phyloP scores from a whole-genome alignment of 2,888 invertebrate genomes.

The Micropterix aruncella region DNA sequence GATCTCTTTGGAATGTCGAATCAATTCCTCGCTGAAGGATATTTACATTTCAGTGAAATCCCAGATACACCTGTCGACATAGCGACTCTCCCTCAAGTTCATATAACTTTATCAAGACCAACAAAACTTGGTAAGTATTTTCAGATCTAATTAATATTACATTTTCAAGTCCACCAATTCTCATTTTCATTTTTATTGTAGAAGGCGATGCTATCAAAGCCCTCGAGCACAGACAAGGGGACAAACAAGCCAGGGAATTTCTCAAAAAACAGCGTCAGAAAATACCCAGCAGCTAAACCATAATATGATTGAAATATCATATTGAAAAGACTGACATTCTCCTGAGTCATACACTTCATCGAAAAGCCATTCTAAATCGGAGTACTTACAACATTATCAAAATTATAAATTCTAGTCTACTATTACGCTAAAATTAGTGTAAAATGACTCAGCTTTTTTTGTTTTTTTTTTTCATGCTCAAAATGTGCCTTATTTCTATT shows the following conservation, averaged over 20 bases:
- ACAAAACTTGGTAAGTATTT: conserved; percentile 42
- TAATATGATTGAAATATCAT: too few relatives aligned
- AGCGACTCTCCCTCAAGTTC: conserved; percentile 53
- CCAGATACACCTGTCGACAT: conserved; percentile 45
- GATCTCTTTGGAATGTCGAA: conserved; percentile 85
- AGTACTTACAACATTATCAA: too few relatives aligned
- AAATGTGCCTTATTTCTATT: too few relatives aligned
- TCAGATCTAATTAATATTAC: conserved; percentile 8
- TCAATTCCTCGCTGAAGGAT: conserved; percentile 92
- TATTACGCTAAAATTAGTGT: too few relatives aligned
- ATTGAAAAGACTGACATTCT: too few relatives aligned
- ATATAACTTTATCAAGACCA: conserved; percentile 57
- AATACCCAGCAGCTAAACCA: conserved; percentile 17
- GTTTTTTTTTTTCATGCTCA: too few relatives aligned
- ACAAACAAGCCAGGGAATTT: conserved; percentile 81
- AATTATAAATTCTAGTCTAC: too few relatives aligned
- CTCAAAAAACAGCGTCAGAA: conserved; percentile 65
- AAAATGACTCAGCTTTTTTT: too few relatives aligned
- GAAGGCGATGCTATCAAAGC: conserved; percentile 62
- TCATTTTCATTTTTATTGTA: too few relatives aligned
- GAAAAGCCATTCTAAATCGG: too few relatives aligned
- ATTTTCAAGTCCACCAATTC: conserved; percentile 10
- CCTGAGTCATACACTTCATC: too few relatives aligned
- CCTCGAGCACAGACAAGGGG: conserved; percentile 70
- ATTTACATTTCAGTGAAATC: conserved; percentile 67